These are phyloP conservation scores for Drosophila grimshawi DNA, from an alignment of 1,140 invertebrate genomes.

Conservation along the genomic window DNA sequence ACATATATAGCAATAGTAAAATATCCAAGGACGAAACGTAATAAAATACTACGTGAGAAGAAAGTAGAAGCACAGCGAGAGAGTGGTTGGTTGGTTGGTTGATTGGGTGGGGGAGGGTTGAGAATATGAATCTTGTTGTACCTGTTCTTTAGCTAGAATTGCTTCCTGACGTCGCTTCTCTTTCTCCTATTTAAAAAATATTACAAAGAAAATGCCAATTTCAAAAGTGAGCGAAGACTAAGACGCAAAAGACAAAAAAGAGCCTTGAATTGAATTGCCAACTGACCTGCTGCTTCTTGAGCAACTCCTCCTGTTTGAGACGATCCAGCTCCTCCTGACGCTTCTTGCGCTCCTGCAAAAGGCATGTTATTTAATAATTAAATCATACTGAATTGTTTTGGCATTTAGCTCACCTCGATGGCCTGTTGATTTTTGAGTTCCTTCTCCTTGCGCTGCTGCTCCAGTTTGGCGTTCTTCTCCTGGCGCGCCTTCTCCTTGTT, in stretches of 20 bases:
- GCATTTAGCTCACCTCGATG: constrained; percentile 85
- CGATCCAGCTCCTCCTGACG: constrained; percentile 94
- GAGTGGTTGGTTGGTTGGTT: too few relatives aligned
- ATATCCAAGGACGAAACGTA: neutral
- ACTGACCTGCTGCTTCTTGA: constrained; percentile 92
- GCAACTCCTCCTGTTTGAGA: constrained; percentile 92
- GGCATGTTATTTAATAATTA: constrained; percentile 63
- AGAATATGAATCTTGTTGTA: constrained; percentile 84
- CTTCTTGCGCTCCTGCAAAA: constrained; percentile 90
- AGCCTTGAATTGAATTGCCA: neutral
- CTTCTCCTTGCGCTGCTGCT: constrained; percentile 90
- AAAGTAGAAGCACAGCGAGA: neutral
- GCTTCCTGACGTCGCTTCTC: constrained; percentile 94
- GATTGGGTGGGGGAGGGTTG: too few relatives aligned
- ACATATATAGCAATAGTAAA: too few relatives aligned
- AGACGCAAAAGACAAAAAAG: neutral
- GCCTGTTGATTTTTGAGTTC: constrained; percentile 90
- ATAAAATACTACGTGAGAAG: constrained; percentile 5
- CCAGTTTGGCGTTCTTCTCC: constrained; percentile 91
- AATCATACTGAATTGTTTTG: neutral
- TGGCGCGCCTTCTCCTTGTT: constrained; percentile 85
- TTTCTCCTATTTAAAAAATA: constrained; percentile 88
- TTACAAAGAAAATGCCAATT: constrained; percentile 78
- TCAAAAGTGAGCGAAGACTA: constrained; percentile 16
- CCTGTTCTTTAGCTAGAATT: constrained; percentile 94